phyloP scores from a whole-genome alignment of 2,797 vertebrate genomes.

The Cheirogaleus major region DNA sequence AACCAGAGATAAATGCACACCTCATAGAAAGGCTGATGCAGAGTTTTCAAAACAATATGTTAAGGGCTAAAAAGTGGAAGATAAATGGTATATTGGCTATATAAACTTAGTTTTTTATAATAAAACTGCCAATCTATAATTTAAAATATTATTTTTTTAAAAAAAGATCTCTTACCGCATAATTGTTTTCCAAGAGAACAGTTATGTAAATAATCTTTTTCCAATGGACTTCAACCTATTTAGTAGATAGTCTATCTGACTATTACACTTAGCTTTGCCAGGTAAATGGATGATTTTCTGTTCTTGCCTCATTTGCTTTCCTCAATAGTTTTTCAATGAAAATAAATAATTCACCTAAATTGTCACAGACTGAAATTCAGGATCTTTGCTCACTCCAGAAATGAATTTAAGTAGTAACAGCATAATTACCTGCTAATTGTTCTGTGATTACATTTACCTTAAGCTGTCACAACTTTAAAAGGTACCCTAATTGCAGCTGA shows the following conservation, averaged over 20 bases:
- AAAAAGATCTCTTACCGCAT: not conserved
- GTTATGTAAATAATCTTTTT: slow-evolving; percentile 49
- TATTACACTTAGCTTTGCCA: slow-evolving; percentile 32
- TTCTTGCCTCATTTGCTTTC: slow-evolving; percentile 65
- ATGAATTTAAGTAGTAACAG: slow-evolving; percentile 71
- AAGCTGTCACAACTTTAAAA: slow-evolving; percentile 79
- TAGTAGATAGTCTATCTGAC: not conserved
- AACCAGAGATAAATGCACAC: not conserved
- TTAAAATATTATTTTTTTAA: slow-evolving; percentile 38
- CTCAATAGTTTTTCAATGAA: slow-evolving; percentile 61
- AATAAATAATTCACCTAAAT: slow-evolving; percentile 73
- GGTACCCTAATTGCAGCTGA: slow-evolving; percentile 72
- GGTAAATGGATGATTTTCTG: slow-evolving; percentile 20
- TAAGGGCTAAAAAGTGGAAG: not conserved
- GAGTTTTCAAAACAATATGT: not conserved
- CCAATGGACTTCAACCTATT: slow-evolving; percentile 24
- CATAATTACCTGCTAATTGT: slow-evolving; percentile 84
- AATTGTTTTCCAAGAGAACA: slow-evolving; percentile 42
- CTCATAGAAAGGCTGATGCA: not conserved
- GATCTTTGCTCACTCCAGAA: slow-evolving; percentile 66
- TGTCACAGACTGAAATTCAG: slow-evolving; percentile 66
- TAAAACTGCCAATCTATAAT: slow-evolving; percentile 41
- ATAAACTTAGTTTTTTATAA: not conserved
- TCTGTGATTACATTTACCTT: slow-evolving; percentile 83
- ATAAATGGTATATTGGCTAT: not conserved